phyloP scores from a whole-genome alignment of 2,797 vertebrate species.

The Orestias chungarensis region DNA sequence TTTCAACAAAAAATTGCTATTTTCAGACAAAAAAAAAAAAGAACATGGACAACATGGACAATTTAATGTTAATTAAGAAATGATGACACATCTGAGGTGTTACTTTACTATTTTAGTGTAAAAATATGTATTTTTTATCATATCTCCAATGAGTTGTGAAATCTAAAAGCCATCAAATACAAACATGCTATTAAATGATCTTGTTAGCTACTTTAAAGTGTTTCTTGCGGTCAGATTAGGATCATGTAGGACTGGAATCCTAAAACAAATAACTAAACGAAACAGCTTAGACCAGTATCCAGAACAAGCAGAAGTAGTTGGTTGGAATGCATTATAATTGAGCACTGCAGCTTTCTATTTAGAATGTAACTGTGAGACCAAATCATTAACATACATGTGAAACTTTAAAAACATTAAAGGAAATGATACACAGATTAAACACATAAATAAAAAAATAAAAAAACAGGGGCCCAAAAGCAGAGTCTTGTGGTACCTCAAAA shows the following conservation, averaged over 20 bases:
- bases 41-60: background rate
- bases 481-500: background rate
- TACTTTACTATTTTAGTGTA: no score
- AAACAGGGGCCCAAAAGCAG: background rate
- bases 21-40: no score
- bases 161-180: background rate
- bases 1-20: background rate
- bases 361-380: background rate
- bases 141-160: background rate
- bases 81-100: no score
- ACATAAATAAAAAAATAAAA: no score
- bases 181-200: background rate
- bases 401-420: background rate
- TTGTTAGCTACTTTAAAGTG: background rate
- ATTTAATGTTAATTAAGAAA: no score
- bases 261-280: background rate
- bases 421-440: no score
- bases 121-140: no score
- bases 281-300: constrained; percentile 37
- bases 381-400: background rate
- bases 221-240: background rate
- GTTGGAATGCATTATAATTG: background rate
- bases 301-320: constrained; percentile 51
- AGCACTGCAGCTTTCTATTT: background rate
- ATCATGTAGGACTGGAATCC: no score